Evolutionary conservation across 1,140 invertebrate genomes (phyloP), one percentile per base, ranked within the genome.

Genomic region (Atta colombica): DNA sequence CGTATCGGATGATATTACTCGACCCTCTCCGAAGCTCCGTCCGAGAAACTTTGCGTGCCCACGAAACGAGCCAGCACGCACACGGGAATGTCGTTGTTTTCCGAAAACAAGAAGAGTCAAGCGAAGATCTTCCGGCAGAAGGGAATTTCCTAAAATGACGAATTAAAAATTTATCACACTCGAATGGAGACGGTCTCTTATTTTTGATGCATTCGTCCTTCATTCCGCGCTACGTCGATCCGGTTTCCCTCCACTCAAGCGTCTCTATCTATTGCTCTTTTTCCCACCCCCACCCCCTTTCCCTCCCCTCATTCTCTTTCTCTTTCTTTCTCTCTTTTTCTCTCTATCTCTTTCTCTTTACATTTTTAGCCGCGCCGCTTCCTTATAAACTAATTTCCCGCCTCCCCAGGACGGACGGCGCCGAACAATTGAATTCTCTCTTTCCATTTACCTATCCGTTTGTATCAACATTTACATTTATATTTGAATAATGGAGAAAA

Each of bases 381-480:
- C 94, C 94, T 95, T 94, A 94, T 95, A 95, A 95, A 95, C 94
- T 95, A 95, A 95, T 95, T 95, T 94, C 92, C 88, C 85, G 82
- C 51, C 77, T 87, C 63, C 90, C 81, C 88, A 45, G 84, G 16
- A 86, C 87, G 91, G 84, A 89, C 91, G 91, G 90, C 90, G 92
- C 85, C 87, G 88, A 94, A 95, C 95, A 95, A 95, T 95, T 95
- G 94, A 95, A 95, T 95, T 95, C 94, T 95, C 94, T 95, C 94
- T 95, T 95, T 95, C 94, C 94, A 94, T 95, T 95, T 95, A 94
- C 94, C 95, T 95, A 95, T 95, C 93, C 95, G 94, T 95, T 95
- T 95, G 94, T 95, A 95, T 95, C 94, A 95, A 95, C 95, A 95
- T 95, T 95, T 95, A 95, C 95, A 95, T 95, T 95, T 95, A 95